Percentiles rank a stretch among this genome's conserved stretches.
phyloP scores from a whole-genome alignment of 1,140 invertebrate species.

The Musca domestica region DNA sequence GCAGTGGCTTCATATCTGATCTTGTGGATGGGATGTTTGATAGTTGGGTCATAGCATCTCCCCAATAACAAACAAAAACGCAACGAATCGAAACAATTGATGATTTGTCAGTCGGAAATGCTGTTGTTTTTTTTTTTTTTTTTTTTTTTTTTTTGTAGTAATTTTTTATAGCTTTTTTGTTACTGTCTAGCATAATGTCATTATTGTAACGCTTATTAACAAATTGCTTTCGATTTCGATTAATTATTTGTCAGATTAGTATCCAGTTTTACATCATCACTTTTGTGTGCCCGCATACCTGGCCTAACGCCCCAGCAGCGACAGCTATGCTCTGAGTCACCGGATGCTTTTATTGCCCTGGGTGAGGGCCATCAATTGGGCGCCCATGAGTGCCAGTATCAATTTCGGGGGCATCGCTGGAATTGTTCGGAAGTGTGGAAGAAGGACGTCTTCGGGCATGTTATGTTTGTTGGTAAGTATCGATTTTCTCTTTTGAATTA shows the following conservation, averaged over 20 bases:
- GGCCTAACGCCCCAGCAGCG: constrained; percentile 81
- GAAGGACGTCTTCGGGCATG: constrained; percentile 73
- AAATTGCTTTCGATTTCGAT: constrained; percentile 31
- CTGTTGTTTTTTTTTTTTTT: constrained; percentile 13
- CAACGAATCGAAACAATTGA: no score
- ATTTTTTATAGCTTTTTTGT: constrained; percentile 9
- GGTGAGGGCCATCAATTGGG: constrained; percentile 78
- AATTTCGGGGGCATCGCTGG: constrained; percentile 73
- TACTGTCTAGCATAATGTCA: background rate
- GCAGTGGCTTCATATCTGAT: no score
- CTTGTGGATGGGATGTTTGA: no score
- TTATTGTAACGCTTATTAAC: constrained; percentile 16
- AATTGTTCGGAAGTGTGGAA: constrained; percentile 81
- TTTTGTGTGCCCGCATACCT: constrained; percentile 76
- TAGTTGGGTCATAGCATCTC: no score
- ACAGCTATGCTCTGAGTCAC: constrained; percentile 76
- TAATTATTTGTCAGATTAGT: constrained; percentile 51
- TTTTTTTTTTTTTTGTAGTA: constrained; percentile 11
- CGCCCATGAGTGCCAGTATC: constrained; percentile 63
- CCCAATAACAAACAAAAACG: no score
- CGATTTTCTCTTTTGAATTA: no score
- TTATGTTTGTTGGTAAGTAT: constrained; percentile 74
- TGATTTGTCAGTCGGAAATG: background rate
- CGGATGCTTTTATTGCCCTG: constrained; percentile 81
- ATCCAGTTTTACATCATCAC: constrained; percentile 50